Evolutionary conservation across 1,140 invertebrate species (phyloP), one percentile per base, ranked within the genome.

Genomic region (Stegodyphus dumicola): DNA sequence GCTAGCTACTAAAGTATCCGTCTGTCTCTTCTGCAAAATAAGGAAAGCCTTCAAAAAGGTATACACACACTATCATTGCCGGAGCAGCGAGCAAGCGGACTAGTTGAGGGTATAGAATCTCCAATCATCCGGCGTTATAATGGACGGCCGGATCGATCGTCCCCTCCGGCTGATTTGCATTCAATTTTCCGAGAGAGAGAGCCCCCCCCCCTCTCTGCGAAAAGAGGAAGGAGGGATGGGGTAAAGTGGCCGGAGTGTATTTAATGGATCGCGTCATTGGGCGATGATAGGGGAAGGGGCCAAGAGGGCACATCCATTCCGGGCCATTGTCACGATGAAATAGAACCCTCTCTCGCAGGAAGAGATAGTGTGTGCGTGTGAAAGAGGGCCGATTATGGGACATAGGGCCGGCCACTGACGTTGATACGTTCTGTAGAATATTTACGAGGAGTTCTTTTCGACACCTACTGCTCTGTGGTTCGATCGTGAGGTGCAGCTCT

Each of bases 201-300:
- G 3, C 15, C n/a, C 51, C 10, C 11, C 11, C 18, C 17, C 18
- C 53, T 33, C 18, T 56, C 49, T 51, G 56, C n/a, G 15, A 65
- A 33, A 33, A 33, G 33, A 33, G 33, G 33, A 33, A 33, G 33
- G 33, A 33, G 66, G 78, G 53, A 49, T 65, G 67, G 60, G 81
- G 60, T 69, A 84, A 77, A 84, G 81, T 84, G 81, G 81, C 81
- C 81, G 73, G 81, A 84, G 81, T 84, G 81, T 84, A 84, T 84
- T 84, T 84, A 84, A 84, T 84, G 81, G 81, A 84, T 76, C 81
- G 81, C 71, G 81, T 84, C 81, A 84, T 84, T 84, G 81, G 81
- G 81, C 81, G 81, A 84, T 84, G 81, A 84, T 84, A 76, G 60
- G 81, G 73, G 81, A 77, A 84, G 73, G 73, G 81, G 81, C 60